These are phyloP conservation scores for Theropithecus gelada DNA, from an alignment of 2,113 vertebrate genomes.

Conservation along the genomic window DNA sequence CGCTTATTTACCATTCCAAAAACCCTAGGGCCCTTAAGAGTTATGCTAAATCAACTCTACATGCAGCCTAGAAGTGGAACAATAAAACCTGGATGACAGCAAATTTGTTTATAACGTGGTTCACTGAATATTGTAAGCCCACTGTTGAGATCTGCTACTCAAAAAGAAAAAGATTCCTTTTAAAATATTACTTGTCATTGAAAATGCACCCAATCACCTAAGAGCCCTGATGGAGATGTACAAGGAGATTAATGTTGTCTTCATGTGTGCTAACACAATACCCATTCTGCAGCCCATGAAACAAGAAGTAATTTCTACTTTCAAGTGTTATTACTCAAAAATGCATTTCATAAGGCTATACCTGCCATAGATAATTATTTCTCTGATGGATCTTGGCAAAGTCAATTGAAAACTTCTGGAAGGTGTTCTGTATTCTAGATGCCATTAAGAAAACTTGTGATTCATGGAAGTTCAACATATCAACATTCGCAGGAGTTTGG, in stretches of 20 bases:
- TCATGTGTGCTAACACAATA: neutral
- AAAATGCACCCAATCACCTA: neutral
- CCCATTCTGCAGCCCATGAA: neutral
- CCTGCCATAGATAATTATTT: neutral
- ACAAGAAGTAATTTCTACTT: neutral
- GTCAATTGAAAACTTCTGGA: neutral
- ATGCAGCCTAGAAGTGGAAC: neutral
- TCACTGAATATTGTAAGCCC: neutral
- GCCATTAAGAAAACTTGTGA: neutral
- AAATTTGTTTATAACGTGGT: neutral
- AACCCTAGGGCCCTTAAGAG: neutral
- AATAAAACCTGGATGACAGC: neutral
- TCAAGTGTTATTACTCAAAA: neutral
- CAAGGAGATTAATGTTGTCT: neutral
- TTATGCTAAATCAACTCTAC: neutral
- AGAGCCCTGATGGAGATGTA: neutral
- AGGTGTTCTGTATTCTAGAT: neutral
- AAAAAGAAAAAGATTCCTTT: neutral
- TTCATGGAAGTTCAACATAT: neutral
- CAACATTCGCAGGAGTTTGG: neutral
- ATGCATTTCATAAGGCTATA: neutral
- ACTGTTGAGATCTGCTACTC: neutral
- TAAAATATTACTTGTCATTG: neutral
- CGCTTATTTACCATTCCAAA: neutral
- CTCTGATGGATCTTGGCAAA: neutral